A percentile compares a stretch with the other conserved stretches of the same genome.
Conservation (phyloP, 1,140 invertebrate species). For the Pachyrhynchus sulphureomaculatus region DNA sequence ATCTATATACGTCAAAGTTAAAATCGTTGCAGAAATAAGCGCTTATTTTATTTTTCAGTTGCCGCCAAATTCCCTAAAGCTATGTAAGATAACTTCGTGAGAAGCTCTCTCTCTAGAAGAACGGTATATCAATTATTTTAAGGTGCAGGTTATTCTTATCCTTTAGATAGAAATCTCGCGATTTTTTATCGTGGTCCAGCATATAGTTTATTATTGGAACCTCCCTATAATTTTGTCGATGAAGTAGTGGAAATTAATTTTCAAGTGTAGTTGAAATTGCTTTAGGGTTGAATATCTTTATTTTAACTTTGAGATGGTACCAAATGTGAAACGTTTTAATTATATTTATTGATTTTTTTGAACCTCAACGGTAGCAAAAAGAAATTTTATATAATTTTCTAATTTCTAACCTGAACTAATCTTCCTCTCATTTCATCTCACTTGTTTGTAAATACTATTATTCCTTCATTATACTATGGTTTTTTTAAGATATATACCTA, state of each 20-base stretch:
- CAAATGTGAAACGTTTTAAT: no score
- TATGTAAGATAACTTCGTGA: slow-evolving; percentile 17
- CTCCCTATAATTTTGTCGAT: slow-evolving; percentile 23
- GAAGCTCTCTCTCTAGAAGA: slow-evolving; percentile 10
- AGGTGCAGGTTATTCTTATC: slow-evolving; percentile 23
- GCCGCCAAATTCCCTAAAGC: not conserved
- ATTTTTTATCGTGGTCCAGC: slow-evolving; percentile 10
- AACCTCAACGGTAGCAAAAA: no score
- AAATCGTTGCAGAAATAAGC: no score
- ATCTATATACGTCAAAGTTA: no score
- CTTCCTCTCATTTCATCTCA: no score
- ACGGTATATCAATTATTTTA: slow-evolving; percentile 23
- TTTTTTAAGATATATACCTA: no score
- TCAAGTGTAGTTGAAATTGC: slow-evolving; percentile 4
- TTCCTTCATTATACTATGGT: no score
- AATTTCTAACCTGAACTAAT: no score
- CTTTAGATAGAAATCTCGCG: slow-evolving; percentile 26
- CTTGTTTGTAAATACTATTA: no score
- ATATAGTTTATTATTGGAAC: slow-evolving; percentile 13
- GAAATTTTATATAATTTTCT: no score
- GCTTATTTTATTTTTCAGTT: no score
- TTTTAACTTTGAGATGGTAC: slow-evolving; percentile 1
- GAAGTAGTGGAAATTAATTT: slow-evolving; percentile 15
- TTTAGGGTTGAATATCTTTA: slow-evolving; percentile 16
- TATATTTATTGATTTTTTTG: no score